Percentiles rank a stretch among this genome's conserved stretches.
These are phyloP conservation scores for Danaus chrysippus DNA, from an alignment of 2,888 invertebrate species.

Conservation along the genomic window DNA sequence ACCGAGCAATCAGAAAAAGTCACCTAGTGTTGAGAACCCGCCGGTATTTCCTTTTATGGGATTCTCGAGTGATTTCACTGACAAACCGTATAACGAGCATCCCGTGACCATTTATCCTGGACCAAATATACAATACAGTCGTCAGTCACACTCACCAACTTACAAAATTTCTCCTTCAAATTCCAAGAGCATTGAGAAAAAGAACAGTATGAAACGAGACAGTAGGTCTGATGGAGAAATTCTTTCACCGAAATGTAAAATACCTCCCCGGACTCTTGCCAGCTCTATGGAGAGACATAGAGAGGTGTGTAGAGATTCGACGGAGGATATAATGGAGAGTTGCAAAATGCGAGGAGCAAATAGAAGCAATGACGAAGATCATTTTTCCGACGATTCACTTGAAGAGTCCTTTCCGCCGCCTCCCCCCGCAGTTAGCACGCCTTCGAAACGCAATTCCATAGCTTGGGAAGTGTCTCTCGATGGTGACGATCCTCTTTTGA, in stretches of 20 bases:
- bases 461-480: slow-evolving; percentile 93
- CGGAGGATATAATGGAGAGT: slow-evolving; percentile 68
- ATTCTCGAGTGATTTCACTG: slow-evolving; percentile 70
- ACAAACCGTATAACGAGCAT: slow-evolving; percentile 80
- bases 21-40: slow-evolving; percentile 68
- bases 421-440: slow-evolving; percentile 74
- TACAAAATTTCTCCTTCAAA: slow-evolving; percentile 68
- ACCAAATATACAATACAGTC: slow-evolving; percentile 63
- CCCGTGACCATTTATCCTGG: slow-evolving; percentile 84
- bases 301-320: slow-evolving; percentile 84
- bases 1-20: slow-evolving; percentile 51
- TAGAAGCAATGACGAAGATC: slow-evolving; percentile 71
- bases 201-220: slow-evolving; percentile 57
- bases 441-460: slow-evolving; percentile 88
- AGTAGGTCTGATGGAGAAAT: slow-evolving; percentile 66
- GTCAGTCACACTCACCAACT: slow-evolving; percentile 66
- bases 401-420: slow-evolving; percentile 87
- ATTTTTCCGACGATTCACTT: slow-evolving; percentile 91
- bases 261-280: slow-evolving; percentile 84
- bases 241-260: slow-evolving; percentile 72
- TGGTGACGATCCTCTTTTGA: slow-evolving; percentile 83
- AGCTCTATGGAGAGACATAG: slow-evolving; percentile 87
- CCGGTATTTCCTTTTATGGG: slow-evolving; percentile 74
- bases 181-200: slow-evolving; percentile 59
- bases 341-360: slow-evolving; percentile 57